Conservation (phyloP, 1,140 invertebrate species). For the Drosophila oshimai region DNA sequence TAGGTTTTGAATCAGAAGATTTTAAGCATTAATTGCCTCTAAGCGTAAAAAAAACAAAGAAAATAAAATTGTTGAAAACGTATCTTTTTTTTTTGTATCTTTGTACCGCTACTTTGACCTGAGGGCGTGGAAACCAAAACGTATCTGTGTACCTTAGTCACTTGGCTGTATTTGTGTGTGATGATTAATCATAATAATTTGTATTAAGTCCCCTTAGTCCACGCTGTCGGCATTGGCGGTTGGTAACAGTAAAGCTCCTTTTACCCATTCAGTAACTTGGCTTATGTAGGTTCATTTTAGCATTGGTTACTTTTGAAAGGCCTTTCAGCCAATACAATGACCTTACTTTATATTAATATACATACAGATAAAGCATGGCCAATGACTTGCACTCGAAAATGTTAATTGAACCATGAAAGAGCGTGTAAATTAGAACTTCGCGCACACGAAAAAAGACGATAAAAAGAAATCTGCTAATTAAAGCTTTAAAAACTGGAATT, state of each 20-base stretch:
- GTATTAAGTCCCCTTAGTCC: constrained; percentile 41
- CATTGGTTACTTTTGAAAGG: constrained; percentile 50
- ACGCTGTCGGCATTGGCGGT: constrained; percentile 15
- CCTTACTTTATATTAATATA: constrained; percentile 16
- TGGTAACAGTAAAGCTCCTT: constrained; percentile 39
- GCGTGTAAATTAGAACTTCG: constrained; percentile 43
- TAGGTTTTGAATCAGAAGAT: constrained; percentile 7
- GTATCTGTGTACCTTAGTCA: constrained; percentile 22
- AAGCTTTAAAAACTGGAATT: constrained; percentile 34
- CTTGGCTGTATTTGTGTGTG: constrained; percentile 3
- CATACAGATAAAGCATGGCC: constrained; percentile 15
- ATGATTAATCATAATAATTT: constrained; percentile 56
- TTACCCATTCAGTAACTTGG: constrained; percentile 7
- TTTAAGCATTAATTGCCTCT: constrained; percentile 7
- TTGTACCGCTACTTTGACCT: too few species aligned
- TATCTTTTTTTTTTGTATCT: constrained; percentile 10
- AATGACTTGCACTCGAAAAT: constrained; percentile 61
- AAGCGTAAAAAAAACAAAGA: constrained; percentile 14
- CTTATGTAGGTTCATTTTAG: constrained; percentile 38
- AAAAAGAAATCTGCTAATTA: constrained; percentile 65
- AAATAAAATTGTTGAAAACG: constrained; percentile 23
- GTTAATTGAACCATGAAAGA: constrained; percentile 50
- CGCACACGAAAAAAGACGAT: neutral
- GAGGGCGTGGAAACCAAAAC: constrained; percentile 42
- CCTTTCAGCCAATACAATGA: constrained; percentile 36